These are phyloP conservation scores for Oxyruncus cristatus DNA, from an alignment of 2,113 vertebrate genomes.

Conservation along the genomic window DNA sequence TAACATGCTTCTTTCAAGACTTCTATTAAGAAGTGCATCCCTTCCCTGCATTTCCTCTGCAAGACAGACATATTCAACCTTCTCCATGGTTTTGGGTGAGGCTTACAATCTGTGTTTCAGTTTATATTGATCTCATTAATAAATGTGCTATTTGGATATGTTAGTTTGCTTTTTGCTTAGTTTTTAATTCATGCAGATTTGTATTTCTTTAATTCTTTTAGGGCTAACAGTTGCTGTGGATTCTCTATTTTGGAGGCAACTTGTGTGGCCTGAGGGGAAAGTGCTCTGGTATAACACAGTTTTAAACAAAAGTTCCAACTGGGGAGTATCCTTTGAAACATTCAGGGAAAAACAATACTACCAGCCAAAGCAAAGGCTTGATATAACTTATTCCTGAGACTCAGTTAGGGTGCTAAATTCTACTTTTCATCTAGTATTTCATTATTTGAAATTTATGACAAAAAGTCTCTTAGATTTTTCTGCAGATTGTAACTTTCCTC, in stretches of 20 bases:
- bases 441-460: neutral
- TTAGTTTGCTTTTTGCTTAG: neutral
- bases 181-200: neutral
- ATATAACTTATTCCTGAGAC: neutral
- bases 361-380: neutral
- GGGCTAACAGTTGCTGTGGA: constrained; percentile 87
- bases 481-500: neutral
- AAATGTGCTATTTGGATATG: neutral
- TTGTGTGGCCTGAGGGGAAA: constrained; percentile 92
- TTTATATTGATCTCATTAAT: neutral
- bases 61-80: neutral
- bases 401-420: neutral
- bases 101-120: neutral
- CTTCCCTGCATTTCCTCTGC: neutral
- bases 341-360: neutral
- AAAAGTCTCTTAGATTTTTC: neutral
- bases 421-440: neutral
- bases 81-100: neutral
- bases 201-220: constrained; percentile 54
- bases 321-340: constrained; percentile 93
- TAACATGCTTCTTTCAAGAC: neutral
- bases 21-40: neutral
- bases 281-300: constrained; percentile 95
- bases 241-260: constrained; percentile 86
- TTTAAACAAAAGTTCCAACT: constrained; percentile 92